These are phyloP conservation scores for Capromys pilorides DNA, from an alignment of 2,797 vertebrate genomes.

Conservation along the genomic window DNA sequence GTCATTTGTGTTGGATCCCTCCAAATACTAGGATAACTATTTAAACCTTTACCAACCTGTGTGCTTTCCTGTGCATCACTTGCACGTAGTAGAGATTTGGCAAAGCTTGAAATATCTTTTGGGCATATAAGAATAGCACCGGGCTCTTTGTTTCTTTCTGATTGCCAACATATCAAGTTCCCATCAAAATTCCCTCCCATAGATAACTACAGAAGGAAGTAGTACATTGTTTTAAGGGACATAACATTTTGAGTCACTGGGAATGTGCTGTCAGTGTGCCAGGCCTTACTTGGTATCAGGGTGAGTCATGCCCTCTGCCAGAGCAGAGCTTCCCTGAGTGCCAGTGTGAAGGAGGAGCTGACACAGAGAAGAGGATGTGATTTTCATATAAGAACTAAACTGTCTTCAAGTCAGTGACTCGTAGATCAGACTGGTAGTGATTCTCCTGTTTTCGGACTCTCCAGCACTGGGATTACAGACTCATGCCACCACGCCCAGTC, in stretches of 20 bases:
- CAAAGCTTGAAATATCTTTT: background rate
- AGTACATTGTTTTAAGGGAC: constrained; percentile 38
- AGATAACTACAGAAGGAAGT: background rate
- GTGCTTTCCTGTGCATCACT: background rate
- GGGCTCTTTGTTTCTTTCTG: background rate
- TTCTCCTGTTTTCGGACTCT: too few relatives aligned
- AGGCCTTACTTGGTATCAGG: background rate
- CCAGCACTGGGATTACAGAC: too few relatives aligned
- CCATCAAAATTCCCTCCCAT: background rate
- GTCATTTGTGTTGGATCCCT: background rate
- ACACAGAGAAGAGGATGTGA: background rate
- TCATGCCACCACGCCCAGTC: too few relatives aligned
- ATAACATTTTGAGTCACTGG: constrained; percentile 23
- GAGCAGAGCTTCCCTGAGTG: background rate
- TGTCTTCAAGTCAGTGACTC: background rate
- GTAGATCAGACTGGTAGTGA: too few relatives aligned
- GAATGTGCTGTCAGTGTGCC: background rate
- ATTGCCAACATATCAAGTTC: background rate
- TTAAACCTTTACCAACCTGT: background rate
- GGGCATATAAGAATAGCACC: background rate
- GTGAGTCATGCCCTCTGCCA: background rate
- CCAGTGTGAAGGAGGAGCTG: background rate
- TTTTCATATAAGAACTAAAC: background rate
- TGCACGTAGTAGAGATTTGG: background rate
- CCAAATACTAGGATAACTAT: background rate